Evolutionary conservation across 2,888 invertebrate genomes (phyloP), one percentile per base, ranked within the genome.

Genomic region (Spisula subtruncata): DNA sequence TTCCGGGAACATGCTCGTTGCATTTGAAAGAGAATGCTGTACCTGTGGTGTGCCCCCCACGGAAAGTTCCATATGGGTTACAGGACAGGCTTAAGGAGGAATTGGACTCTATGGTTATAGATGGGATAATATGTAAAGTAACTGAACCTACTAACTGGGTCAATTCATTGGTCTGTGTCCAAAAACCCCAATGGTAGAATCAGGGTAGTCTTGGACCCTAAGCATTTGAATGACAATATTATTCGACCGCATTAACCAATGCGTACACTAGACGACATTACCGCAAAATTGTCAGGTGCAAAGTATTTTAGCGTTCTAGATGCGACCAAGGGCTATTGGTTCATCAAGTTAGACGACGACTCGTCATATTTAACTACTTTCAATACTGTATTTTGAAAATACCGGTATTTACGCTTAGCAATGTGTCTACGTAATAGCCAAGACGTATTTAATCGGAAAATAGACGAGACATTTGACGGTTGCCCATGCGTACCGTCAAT

Each of bases 81-180:
- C 85, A 84, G 71, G 85, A 90, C 0, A 91, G 89, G 75, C 66
- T 93, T 0, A 89, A 90, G 46, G 83, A 81, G 51, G 89, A 93
- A 86, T 81, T 94, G 5, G 60, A 88, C 16, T 71, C 85, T 80
- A 89, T 93, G 90, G 93, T 89, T 84, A 16, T 51, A 46, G 29
- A 79, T 0, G 83, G 86, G 16, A 87, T 93, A 1, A 94, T 93
- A 79, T 84, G 41, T 14, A 86, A 83, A 87, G 87, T 87, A 56
- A 85, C 32, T 54, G 86, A 93, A 80, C 93, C 93, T 16, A 93
- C 93, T 75, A 81, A 60, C 0, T 93, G 93, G 91, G 93, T 94
- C 0, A 93, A 89, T 75, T 89, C 86, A n/a, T 85, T 94, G 89
- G 93, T 92, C 0, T 86, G 89, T 29, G 92, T 91, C 5, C 56